Conservation (phyloP, 2,113 vertebrate species). For the Malurus elegans region DNA sequence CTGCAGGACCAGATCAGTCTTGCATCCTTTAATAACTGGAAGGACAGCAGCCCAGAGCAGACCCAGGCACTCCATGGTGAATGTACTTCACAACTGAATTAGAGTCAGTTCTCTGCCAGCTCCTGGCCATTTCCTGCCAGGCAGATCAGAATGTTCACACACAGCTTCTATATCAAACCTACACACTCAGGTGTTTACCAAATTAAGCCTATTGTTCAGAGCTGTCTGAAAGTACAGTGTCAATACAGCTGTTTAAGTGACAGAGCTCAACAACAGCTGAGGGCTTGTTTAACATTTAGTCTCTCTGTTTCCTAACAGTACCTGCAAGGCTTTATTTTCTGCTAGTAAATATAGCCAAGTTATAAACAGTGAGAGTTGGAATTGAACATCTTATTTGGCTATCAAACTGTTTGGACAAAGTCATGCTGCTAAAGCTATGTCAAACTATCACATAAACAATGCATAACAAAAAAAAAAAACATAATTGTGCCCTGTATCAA, state of each 20-base stretch:
- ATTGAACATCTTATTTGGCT: not conserved
- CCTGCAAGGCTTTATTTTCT: constrained; percentile 32
- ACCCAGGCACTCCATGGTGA: not conserved
- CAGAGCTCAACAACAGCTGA: constrained; percentile 39
- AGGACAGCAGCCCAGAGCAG: not conserved
- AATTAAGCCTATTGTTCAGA: constrained; percentile 57
- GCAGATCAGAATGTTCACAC: constrained; percentile 12
- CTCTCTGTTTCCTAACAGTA: constrained; percentile 37
- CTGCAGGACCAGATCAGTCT: not conserved
- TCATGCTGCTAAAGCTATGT: not conserved
- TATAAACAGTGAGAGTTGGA: not conserved
- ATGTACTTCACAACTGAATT: not conserved
- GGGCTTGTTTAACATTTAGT: constrained; percentile 56
- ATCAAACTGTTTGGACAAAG: constrained; percentile 1
- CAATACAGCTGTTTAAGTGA: constrained; percentile 77
- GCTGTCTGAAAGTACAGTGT: constrained; percentile 53
- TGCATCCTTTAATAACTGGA: not conserved
- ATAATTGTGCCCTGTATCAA: not conserved
- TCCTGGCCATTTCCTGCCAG: not conserved
- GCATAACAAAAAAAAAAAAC: not conserved
- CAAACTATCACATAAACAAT: not conserved
- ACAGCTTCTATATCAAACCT: constrained; percentile 44
- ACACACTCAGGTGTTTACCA: constrained; percentile 65
- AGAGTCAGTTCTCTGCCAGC: not conserved
- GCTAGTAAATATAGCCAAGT: not conserved